Conservation (phyloP, 2,797 vertebrate genomes). For the Sebastes steindachneri region DNA sequence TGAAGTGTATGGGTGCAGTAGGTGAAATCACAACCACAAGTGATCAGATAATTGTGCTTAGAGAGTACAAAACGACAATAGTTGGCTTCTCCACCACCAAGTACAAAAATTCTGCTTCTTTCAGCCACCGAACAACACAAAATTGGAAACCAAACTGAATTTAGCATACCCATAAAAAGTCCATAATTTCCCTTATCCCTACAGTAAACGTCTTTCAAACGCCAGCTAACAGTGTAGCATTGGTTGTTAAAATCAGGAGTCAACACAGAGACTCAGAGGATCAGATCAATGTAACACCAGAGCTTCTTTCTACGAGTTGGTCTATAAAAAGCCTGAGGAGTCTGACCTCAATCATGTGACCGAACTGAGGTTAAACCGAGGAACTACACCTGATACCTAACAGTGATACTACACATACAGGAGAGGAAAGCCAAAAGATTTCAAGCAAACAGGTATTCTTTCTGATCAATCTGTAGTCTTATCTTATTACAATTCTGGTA, state of each 20-base stretch:
- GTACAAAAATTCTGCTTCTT: neutral
- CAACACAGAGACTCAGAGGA: slow-evolving; percentile 11
- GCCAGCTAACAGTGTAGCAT: neutral
- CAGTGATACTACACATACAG: slow-evolving; percentile 4
- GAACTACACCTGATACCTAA: neutral
- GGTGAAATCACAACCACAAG: neutral
- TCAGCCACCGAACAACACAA: neutral
- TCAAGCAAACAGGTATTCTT: neutral
- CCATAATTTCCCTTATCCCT: neutral
- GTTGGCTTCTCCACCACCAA: too few species aligned
- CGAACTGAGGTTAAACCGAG: neutral
- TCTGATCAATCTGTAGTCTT: neutral
- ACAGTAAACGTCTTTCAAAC: neutral
- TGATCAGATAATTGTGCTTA: neutral
- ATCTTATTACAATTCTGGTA: neutral
- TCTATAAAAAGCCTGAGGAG: slow-evolving; percentile 31
- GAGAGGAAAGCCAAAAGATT: neutral
- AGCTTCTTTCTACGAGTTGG: slow-evolving; percentile 6
- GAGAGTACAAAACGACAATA: too few species aligned
- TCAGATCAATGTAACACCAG: neutral
- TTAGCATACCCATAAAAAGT: neutral
- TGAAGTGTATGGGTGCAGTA: neutral
- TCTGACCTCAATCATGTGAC: slow-evolving; percentile 33
- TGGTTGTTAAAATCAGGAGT: neutral
- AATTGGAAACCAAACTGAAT: neutral